These are phyloP conservation scores for Notodonta dromedarius DNA, from an alignment of 2,888 invertebrate genomes.

Conservation along the genomic window DNA sequence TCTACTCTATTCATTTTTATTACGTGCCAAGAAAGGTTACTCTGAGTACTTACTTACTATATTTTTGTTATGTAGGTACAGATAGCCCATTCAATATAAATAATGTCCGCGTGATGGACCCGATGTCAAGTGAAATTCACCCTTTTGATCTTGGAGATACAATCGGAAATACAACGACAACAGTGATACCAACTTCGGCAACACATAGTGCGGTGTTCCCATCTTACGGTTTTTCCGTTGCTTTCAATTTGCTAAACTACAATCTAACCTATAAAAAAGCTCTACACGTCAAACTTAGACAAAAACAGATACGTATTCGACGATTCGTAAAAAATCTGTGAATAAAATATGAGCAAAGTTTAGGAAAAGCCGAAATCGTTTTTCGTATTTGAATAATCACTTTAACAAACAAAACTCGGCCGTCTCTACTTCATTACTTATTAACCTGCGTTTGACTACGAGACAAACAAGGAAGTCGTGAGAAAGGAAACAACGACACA, in stretches of 20 bases:
- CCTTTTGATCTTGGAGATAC: slow-evolving; percentile 23
- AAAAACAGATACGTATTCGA: slow-evolving; percentile 66
- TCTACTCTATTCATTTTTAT: slow-evolving; percentile 43
- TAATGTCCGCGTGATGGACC: slow-evolving; percentile 37
- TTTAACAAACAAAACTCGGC: slow-evolving; percentile 81
- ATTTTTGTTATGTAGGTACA: slow-evolving; percentile 38
- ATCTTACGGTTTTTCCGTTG: slow-evolving; percentile 20
- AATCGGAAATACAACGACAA: slow-evolving; percentile 22
- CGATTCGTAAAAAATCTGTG: slow-evolving; percentile 77
- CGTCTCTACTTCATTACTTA: slow-evolving; percentile 80
- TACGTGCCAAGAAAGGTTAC: slow-evolving; percentile 37
- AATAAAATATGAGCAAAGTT: slow-evolving; percentile 83
- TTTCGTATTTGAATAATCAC: slow-evolving; percentile 84
- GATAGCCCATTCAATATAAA: slow-evolving; percentile 44
- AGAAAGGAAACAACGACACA: slow-evolving; percentile 21
- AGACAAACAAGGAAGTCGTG: slow-evolving; percentile 55
- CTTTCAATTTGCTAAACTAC: slow-evolving; percentile 31
- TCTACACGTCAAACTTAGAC: slow-evolving; percentile 60
- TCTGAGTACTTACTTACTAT: slow-evolving; percentile 35
- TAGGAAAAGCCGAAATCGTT: slow-evolving; percentile 80
- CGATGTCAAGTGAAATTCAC: slow-evolving; percentile 23
- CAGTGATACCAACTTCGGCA: not conserved
- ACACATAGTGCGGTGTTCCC: slow-evolving; percentile 18
- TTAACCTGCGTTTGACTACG: slow-evolving; percentile 73
- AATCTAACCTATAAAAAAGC: slow-evolving; percentile 35